Conservation (phyloP, 2,797 vertebrate species). For the Borostomias antarcticus region DNA sequence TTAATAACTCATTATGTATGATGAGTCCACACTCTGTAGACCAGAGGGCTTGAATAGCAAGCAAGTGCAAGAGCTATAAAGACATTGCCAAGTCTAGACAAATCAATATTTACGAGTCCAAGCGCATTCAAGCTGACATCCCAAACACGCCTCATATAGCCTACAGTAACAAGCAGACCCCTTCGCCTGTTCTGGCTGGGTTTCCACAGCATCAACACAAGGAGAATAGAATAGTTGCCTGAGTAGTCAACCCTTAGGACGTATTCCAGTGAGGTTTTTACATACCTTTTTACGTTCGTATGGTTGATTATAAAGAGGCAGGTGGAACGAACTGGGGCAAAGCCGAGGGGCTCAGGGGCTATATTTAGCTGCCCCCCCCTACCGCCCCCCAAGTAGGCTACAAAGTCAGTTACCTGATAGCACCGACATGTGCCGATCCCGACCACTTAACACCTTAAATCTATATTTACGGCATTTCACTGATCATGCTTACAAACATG, state of each 20-base stretch:
- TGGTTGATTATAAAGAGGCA: conserved; percentile 54
- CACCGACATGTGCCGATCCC: conserved; percentile 68
- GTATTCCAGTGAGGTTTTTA: conserved; percentile 62
- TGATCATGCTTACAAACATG: conserved; percentile 46
- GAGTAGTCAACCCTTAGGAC: not conserved
- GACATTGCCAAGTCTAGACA: not conserved
- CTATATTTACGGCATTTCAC: conserved; percentile 66
- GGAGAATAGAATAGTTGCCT: not conserved
- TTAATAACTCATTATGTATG: no score
- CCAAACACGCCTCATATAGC: not conserved
- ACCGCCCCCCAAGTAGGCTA: no score
- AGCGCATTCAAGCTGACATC: not conserved
- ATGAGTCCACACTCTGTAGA: no score
- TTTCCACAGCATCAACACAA: not conserved
- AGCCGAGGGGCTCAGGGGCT: conserved; percentile 62
- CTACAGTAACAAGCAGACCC: no score
- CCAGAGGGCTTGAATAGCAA: no score
- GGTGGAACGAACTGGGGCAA: conserved; percentile 62
- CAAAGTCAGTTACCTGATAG: conserved; percentile 80
- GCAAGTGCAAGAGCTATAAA: not conserved
- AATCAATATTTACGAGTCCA: not conserved
- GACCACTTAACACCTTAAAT: conserved; percentile 60
- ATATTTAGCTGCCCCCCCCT: conserved; percentile 77
- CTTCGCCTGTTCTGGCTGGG: no score
- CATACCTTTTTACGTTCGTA: conserved; percentile 71